Percentiles rank a stretch among this genome's conserved stretches.
Conservation (phyloP, 2,113 vertebrate genomes). For the Thinocorus orbignyianus region DNA sequence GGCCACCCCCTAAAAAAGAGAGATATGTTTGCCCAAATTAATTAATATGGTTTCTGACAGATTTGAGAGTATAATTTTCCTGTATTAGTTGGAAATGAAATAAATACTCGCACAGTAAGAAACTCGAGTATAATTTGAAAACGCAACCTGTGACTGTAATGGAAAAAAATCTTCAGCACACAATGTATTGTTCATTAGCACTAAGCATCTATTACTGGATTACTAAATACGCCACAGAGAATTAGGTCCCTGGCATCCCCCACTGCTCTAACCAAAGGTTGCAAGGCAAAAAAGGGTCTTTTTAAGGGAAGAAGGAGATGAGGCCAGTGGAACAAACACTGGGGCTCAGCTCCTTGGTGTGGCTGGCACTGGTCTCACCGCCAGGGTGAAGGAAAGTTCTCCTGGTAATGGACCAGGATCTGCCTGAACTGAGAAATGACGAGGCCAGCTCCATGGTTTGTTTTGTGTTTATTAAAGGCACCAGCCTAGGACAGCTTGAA, state of each 20-base stretch:
- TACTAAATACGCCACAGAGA: background rate
- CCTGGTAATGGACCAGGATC: background rate
- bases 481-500: background rate
- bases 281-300: background rate
- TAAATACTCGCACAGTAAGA: background rate
- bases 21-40: background rate
- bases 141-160: background rate
- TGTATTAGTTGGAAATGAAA: background rate
- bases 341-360: fast-evolving
- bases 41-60: background rate
- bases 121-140: background rate
- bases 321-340: background rate
- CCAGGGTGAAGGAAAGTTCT: background rate
- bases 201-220: background rate
- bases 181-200: background rate
- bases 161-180: background rate
- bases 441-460: background rate
- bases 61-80: background rate
- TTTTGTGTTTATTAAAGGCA: background rate
- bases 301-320: background rate
- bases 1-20: background rate
- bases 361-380: background rate
- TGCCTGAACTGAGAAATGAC: background rate
- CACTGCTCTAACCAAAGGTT: background rate
- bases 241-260: fast-evolving